Base-by-base conservation (phyloP, 1,140 invertebrate species). In the Rhyzopertha dominica region DNA sequence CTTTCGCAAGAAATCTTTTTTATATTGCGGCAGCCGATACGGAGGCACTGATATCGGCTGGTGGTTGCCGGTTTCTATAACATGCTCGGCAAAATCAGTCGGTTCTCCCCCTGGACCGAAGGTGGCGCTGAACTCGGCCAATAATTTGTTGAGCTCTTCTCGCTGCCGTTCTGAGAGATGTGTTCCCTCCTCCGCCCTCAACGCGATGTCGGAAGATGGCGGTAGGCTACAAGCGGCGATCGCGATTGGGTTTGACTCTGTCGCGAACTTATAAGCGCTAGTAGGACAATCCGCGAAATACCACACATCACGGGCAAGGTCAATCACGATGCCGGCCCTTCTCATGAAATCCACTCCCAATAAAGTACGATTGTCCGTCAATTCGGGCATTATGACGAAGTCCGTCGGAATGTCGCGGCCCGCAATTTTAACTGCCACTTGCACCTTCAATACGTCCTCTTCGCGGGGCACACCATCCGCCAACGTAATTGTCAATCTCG, bases 61-160 rank as follows among this genome's bases (percentile, higher is more conserved):
- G 26, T 54, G 49, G 8, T 57, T 49, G 14, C 50, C 56, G n/a
- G 54, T 59, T 13, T 57, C 49, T 3, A 56, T 59, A 1, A 25
- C 24, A 22, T 59, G 54, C 18, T 49, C 42, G 0, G 49, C 51
- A 42, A 24, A 55, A 10, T 49, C 28, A 2, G 26, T 53, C 14
- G 53, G 23, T 3, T 18, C 50, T 48, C 46, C 56, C 25, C 40
- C 44, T 43, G 28, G 29, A 16, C 8, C 12, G 13, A 43, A 43
- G 17, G 36, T 34, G 5, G 16, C 13, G 2, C 17, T 29, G 17
- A 18, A n/a, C n/a, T 34, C 18, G 2, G 12, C 18, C 24, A 43
- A 19, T 38, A 43, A 12, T 25, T 3, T 16, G 20, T 25, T 18
- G 10, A 43, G 40, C 14, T n/a, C 12, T 14, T 31, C 13, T 7